Base-by-base conservation (phyloP, 2,888 invertebrate species). In the Buathra laborator region DNA sequence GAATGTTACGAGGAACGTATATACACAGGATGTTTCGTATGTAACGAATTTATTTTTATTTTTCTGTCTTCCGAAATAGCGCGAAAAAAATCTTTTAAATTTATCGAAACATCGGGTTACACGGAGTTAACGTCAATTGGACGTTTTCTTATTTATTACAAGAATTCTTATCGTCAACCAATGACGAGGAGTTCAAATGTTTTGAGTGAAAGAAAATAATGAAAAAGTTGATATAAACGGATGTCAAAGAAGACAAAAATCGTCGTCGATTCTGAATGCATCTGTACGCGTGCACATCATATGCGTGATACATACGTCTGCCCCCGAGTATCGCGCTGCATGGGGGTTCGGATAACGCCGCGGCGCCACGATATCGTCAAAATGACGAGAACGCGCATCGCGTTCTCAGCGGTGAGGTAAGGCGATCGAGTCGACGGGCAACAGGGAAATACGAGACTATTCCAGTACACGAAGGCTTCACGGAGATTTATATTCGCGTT, bases 291-390 rank as follows among this genome's bases (percentile, higher is more conserved):
- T 10, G 37, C 46, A n/a, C 29, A 1, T 6, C 12, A 81, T 44
- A 77, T 64, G 84, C 72, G 67, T 81, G 72, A 77, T 48, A 79
- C 32, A 24, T 37, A 37, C 37, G 37, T 37, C 14, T 48, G 19
- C 19, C 43, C 43, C 53, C 19, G 75, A 53, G 44, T 79, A 51
- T 48, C 59, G 59, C 67, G 67, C 53, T 5, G 24, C 24, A 32
- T 29, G 44, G 82, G 71, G 53, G 51, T 29, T 62, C 64, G 70
- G 70, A 78, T 79, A 74, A 81, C 78, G 71, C 82, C 77, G 48
- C 66, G 85, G 85, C 85, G 85, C 82, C 85, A 82, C 85, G 74
- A 78, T 79, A 82, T 75, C 75, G 85, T 85, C 79, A 81, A 77
- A 71, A 48, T 19, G 75, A 81, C 66, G 78, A 67, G 66, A 67